phyloP scores from a whole-genome alignment of 1,140 invertebrate genomes.

The Macrocentrus cingulum region DNA sequence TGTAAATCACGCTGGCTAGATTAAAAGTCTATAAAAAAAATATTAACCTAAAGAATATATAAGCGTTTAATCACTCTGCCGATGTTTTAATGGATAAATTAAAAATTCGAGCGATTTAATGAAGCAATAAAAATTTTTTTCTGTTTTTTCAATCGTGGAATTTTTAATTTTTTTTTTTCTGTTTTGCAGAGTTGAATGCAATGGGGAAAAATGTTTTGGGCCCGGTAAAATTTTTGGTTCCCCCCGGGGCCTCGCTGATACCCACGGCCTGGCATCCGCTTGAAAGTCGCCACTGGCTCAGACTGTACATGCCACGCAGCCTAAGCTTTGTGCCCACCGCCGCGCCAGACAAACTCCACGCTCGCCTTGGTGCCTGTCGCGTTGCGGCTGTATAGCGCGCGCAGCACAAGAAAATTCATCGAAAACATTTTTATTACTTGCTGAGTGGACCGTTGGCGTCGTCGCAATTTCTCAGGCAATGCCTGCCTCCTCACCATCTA shows the following conservation, averaged over 20 bases:
- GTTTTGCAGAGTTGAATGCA: not conserved
- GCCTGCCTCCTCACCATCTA: not conserved
- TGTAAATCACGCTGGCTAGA: not conserved
- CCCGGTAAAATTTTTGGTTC: not conserved
- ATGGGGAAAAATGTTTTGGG: slow-evolving; percentile 7
- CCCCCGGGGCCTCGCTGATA: slow-evolving; percentile 7
- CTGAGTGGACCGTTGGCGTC: slow-evolving; percentile 11
- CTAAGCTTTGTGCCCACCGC: slow-evolving; percentile 15
- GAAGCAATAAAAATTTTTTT: too few relatives aligned
- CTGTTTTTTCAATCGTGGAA: too few relatives aligned
- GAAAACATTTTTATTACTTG: slow-evolving; percentile 47
- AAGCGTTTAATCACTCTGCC: too few relatives aligned
- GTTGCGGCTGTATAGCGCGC: slow-evolving; percentile 26
- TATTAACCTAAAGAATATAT: not conserved
- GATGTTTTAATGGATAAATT: too few relatives aligned
- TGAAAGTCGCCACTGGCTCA: slow-evolving; percentile 22
- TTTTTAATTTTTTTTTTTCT: too few relatives aligned
- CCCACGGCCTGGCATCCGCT: slow-evolving; percentile 15
- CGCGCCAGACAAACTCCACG: slow-evolving; percentile 16
- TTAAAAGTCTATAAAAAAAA: slow-evolving; percentile 5
- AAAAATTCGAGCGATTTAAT: too few relatives aligned
- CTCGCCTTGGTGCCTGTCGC: slow-evolving; percentile 22
- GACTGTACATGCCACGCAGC: slow-evolving; percentile 9
- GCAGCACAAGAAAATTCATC: slow-evolving; percentile 50
- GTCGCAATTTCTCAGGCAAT: slow-evolving; percentile 19